Evolutionary conservation across 2,888 invertebrate genomes (phyloP).

Genomic region (Thereva unica): DNA sequence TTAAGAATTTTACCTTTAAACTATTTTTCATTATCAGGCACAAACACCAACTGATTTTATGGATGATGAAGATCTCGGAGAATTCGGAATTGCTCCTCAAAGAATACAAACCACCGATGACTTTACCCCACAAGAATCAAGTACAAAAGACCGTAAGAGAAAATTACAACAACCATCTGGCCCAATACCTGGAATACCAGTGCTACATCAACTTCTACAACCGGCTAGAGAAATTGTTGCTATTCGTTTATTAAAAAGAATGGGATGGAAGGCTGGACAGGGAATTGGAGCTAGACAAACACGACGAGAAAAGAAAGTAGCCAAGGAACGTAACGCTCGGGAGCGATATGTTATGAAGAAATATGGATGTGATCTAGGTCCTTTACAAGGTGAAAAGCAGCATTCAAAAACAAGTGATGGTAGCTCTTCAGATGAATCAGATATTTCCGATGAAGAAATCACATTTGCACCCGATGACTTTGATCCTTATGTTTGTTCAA

Average conservation of each 20-base stretch:
- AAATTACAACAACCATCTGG: conserved; percentile 51
- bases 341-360: conserved; percentile 53
- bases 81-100: conserved; percentile 94
- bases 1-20: conserved; percentile 7
- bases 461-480: conserved; percentile 79
- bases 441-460: conserved; percentile 47
- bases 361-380: conserved; percentile 51
- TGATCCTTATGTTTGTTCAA: conserved; percentile 69
- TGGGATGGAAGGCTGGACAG: conserved; percentile 93
- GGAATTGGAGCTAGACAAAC: conserved; percentile 64
- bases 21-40: conserved; percentile 47
- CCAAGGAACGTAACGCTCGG: conserved; percentile 48
- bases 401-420: conserved; percentile 41
- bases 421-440: conserved; percentile 41
- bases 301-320: conserved; percentile 55
- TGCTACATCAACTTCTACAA: conserved; percentile 69
- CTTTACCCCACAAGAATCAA: conserved; percentile 62
- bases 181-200: conserved; percentile 66
- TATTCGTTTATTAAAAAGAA: conserved; percentile 77
- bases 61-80: conserved; percentile 96
- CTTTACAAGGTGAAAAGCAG: conserved; percentile 23
- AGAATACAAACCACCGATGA: conserved; percentile 78
- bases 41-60: conserved; percentile 92
- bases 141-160: conserved; percentile 53
- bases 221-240: conserved; percentile 87